phyloP scores from a whole-genome alignment of 2,797 vertebrate genomes.

The Protonibea diacanthus region DNA sequence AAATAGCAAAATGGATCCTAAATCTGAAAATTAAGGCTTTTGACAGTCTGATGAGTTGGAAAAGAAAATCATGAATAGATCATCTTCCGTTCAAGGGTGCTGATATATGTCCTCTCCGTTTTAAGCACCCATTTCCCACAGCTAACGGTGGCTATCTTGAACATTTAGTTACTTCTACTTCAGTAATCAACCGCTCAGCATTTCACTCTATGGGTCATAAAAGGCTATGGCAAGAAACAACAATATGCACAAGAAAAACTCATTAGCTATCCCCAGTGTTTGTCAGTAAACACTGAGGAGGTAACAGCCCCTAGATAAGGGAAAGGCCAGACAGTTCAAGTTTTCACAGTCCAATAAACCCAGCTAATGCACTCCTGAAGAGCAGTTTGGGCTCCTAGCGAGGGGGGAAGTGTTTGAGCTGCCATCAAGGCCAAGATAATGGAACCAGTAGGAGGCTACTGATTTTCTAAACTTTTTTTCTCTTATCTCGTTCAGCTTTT shows the following conservation, averaged over 20 bases:
- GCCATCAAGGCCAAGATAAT: conserved; percentile 58
- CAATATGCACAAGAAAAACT: conserved; percentile 75
- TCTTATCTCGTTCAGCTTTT: conserved; percentile 25
- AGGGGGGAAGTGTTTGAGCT: conserved; percentile 36
- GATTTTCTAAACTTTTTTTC: conserved; percentile 48
- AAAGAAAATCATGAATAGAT: conserved; percentile 25
- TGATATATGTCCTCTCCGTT: conserved; percentile 16
- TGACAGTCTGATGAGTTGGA: conserved; percentile 8
- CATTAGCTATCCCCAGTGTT: conserved; percentile 71
- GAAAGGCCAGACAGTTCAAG: conserved; percentile 58
- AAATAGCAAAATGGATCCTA: conserved; percentile 13
- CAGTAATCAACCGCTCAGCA: conserved; percentile 53
- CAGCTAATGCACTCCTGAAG: conserved; percentile 73
- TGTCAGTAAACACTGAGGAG: conserved; percentile 76
- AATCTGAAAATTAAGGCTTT: conserved; percentile 24
- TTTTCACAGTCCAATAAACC: conserved; percentile 69
- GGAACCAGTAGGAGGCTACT: conserved; percentile 42
- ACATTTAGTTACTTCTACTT: conserved; percentile 66
- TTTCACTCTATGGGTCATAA: conserved; percentile 70
- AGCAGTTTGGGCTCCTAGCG: conserved; percentile 44
- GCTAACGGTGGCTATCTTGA: conserved; percentile 51
- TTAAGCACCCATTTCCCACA: conserved; percentile 38
- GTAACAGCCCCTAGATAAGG: conserved; percentile 69
- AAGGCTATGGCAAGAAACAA: conserved; percentile 82
- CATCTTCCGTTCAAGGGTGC: conserved; percentile 9